Evolutionary conservation across 1,140 invertebrate species (phyloP).

Genomic region (Wasmannia auropunctata): DNA sequence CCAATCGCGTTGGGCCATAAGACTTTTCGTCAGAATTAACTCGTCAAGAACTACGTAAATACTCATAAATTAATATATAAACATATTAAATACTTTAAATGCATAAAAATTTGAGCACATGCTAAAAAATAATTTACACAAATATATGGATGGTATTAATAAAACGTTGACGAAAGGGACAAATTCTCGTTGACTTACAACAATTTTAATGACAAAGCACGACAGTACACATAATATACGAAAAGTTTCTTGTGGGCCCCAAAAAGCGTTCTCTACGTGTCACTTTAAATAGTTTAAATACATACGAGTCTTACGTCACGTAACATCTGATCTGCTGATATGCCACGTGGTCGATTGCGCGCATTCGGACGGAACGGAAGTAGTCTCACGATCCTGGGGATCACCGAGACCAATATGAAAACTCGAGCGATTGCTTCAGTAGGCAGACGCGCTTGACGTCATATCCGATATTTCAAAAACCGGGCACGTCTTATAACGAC

Average conservation of each 20-base stretch:
- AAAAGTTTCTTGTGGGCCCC: neutral
- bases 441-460: neutral
- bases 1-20: too few species aligned
- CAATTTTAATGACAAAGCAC: neutral
- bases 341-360: neutral
- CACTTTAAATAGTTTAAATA: too few species aligned
- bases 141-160: neutral
- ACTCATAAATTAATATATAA: neutral
- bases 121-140: neutral
- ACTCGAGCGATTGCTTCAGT: neutral
- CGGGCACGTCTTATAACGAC: neutral
- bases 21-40: too few species aligned
- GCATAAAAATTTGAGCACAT: too few species aligned
- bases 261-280: neutral
- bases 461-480: slow-evolving; percentile 43
- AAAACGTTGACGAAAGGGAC: neutral
- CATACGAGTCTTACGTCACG: neutral
- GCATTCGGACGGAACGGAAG: neutral
- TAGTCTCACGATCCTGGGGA: neutral
- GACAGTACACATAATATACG: neutral
- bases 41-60: too few species aligned
- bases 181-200: neutral
- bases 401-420: slow-evolving; percentile 23
- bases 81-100: neutral
- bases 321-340: neutral